Evolutionary conservation across 1,140 invertebrate species (phyloP), one percentile per base, ranked within the genome.

Genomic region (Drosophila trapezifrons): DNA sequence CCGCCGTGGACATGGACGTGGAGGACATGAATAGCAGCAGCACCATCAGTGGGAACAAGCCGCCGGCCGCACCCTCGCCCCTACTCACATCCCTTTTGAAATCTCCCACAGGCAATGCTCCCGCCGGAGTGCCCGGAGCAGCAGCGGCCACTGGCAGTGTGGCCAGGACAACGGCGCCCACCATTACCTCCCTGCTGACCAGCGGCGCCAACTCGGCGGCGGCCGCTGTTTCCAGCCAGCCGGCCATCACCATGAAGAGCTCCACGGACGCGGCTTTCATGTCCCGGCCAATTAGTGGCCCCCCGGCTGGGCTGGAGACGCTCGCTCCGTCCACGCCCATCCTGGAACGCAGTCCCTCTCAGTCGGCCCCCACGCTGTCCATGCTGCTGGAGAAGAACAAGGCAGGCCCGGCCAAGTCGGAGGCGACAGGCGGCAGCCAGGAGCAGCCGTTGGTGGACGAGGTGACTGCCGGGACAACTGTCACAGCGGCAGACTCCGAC

Each of bases 41-140:
- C 22, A 43, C 17, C 38, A 38, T 13, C 80, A 56, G 56, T 58
- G 78, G 52, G 17, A 52, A 18, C 60, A 75, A 69, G 27, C 75
- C 62, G 35, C 66, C 51, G 12, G 15, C 55, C 49, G 78, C 49
- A 8, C 84, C 94, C 0, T 97, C 96, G 0, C 96, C 96, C 0
- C 90, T 97, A n/a, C 92, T 98, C 27, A 97, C 96, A 6, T 97
- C 96, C 69, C 92, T 97, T 13, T 92, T 98, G 1, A 96, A 97
- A 87, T 96, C 95, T n/a, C 96, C 93, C 94, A 49, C 95, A 92
- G 27, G 87, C 73, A 78, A 91, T 32, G 45, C 59, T 27, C 47
- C 76, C 5, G 27, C 64, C 12, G 46, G 38, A 5, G 17, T 20
- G 40, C 25, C 62, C 40, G 52, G 29, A 20, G n/a, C 45, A 25